A percentile compares a stretch with the other conserved stretches of the same genome.
Conservation (phyloP, 2,113 vertebrate genomes). For the Suncus etruscus region DNA sequence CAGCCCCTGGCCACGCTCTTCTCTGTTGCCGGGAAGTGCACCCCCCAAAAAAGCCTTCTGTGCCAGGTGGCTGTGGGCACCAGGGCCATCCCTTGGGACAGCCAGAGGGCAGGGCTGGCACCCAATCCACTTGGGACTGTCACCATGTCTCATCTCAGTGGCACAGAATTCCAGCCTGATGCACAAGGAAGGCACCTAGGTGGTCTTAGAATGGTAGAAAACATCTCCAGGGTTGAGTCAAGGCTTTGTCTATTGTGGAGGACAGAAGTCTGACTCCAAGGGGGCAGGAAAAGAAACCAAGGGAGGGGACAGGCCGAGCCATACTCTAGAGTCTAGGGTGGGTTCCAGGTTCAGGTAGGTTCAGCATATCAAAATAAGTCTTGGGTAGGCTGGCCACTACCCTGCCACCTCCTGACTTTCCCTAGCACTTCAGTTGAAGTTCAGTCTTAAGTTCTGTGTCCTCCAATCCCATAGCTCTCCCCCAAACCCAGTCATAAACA, state of each 20-base stretch:
- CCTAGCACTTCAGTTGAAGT: background rate
- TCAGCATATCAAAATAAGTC: background rate
- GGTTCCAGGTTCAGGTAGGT: background rate
- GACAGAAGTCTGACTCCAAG: background rate
- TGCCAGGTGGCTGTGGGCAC: fast-evolving
- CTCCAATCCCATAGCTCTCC: too few relatives aligned
- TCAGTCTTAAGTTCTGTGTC: too few relatives aligned
- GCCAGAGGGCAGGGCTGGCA: slow-evolving; percentile 2
- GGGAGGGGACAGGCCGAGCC: background rate
- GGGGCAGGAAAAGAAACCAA: background rate
- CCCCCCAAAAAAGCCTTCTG: background rate
- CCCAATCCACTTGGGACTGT: background rate
- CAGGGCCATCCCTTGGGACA: background rate
- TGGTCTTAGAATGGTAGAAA: too few relatives aligned
- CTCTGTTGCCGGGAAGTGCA: background rate
- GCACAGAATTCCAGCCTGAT: background rate
- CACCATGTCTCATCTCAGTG: background rate
- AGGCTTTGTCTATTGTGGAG: background rate
- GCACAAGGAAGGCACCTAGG: background rate
- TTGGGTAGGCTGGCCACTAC: fast-evolving
- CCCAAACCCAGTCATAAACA: background rate
- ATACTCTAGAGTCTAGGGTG: background rate
- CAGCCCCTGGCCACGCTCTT: background rate
- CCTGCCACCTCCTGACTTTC: background rate
- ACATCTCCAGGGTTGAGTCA: background rate